A percentile compares a stretch with the other conserved stretches of the same genome.
These are phyloP conservation scores for Drosophila tropicalis DNA, from an alignment of 1,140 invertebrate genomes.

Conservation along the genomic window DNA sequence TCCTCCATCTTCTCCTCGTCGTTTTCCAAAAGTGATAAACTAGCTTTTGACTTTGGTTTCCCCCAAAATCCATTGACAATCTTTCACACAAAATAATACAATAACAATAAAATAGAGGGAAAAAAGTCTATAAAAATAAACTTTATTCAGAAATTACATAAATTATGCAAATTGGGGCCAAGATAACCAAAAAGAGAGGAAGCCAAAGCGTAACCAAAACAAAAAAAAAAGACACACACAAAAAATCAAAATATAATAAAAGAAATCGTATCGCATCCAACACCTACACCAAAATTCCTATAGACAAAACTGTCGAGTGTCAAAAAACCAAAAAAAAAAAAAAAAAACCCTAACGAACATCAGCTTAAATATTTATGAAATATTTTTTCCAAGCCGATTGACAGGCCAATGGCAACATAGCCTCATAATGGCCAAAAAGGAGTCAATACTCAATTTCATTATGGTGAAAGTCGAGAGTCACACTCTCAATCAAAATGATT, in stretches of 20 bases:
- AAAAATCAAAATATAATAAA: conserved; percentile 24
- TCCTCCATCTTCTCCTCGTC: background rate
- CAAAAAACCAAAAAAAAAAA: background rate
- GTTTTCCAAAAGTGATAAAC: background rate
- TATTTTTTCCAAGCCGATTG: background rate
- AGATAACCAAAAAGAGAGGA: conserved; percentile 49
- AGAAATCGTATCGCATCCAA: conserved; percentile 42
- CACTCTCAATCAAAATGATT: conserved; percentile 41
- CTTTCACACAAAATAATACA: background rate
- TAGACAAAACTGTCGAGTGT: conserved; percentile 7
- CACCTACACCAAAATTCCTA: conserved; percentile 21
- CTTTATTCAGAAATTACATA: conserved; percentile 48
- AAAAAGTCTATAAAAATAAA: conserved; percentile 15
- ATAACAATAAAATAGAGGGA: background rate
- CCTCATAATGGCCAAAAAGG: background rate
- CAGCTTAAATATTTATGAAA: conserved; percentile 14
- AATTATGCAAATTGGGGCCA: conserved; percentile 65
- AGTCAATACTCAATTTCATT: conserved; percentile 15
- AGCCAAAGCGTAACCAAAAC: conserved; percentile 25
- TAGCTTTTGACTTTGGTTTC: background rate
- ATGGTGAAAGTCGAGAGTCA: conserved; percentile 20
- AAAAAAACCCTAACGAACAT: conserved; percentile 2
- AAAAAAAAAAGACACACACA: too few species aligned
- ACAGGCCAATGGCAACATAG: conserved; percentile 15
- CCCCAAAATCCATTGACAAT: conserved; percentile 9